phyloP scores from a whole-genome alignment of 2,888 invertebrate species.

The Drosophila kokeensis region DNA sequence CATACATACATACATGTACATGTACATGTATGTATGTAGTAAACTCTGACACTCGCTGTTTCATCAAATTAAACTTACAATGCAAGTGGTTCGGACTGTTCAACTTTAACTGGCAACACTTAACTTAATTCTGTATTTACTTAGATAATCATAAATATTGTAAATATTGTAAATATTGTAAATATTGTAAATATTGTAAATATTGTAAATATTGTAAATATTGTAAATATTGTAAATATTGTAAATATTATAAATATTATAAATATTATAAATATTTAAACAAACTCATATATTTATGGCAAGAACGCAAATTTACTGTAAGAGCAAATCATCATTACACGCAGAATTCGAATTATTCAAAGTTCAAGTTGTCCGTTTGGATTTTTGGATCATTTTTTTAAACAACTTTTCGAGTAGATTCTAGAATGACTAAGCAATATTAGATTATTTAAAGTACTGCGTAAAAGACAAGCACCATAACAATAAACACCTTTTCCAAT shows the following conservation, averaged over 20 bases:
- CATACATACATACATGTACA: too few species aligned
- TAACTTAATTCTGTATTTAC: constrained; percentile 38
- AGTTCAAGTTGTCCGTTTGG: neutral
- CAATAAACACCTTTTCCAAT: too few species aligned
- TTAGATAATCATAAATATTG: constrained; percentile 7
- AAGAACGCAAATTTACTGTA: neutral
- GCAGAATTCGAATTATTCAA: neutral
- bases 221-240: too few species aligned
- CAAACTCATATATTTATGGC: constrained; percentile 1
- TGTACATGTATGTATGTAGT: too few species aligned
- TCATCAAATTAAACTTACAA: constrained; percentile 17
- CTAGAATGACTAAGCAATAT: neutral
- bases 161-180: constrained; percentile 25
- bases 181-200: too few species aligned
- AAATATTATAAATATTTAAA: too few species aligned
- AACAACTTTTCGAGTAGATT: neutral
- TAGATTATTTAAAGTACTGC: too few species aligned
- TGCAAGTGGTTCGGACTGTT: constrained; percentile 22
- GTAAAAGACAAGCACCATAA: too few species aligned
- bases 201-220: too few species aligned
- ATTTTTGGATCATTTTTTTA: neutral
- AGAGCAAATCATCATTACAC: neutral
- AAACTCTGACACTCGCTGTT: neutral
- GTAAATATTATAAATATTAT: too few species aligned
- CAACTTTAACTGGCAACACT: constrained; percentile 41